Evolutionary conservation across 2,888 invertebrate species (phyloP).

Genomic region (Stenchaetothrips biformis): DNA sequence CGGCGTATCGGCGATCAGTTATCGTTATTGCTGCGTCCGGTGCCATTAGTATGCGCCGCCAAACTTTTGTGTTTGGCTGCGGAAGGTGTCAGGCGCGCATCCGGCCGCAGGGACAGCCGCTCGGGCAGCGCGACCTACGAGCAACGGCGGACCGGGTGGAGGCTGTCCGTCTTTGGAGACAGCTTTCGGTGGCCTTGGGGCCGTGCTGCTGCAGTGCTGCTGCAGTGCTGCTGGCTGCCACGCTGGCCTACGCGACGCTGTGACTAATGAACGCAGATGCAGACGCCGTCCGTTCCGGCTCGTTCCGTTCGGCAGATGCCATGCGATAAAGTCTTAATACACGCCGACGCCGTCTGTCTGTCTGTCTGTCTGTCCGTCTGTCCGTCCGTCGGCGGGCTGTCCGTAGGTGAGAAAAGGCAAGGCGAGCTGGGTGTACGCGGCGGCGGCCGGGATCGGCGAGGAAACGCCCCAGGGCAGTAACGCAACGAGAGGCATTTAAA

Average conservation of each 20-base stretch:
- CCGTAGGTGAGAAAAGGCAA: neutral
- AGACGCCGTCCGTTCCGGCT: neutral
- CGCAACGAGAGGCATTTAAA: neutral
- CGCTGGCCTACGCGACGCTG: neutral
- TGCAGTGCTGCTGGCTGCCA: neutral
- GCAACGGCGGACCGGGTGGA: too few relatives aligned
- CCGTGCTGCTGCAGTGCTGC: neutral
- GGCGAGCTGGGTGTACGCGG: neutral
- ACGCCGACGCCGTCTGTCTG: neutral
- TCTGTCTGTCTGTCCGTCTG: neutral
- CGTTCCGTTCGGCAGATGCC: constrained; percentile 22
- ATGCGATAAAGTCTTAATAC: constrained; percentile 11
- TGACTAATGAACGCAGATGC: constrained; percentile 7
- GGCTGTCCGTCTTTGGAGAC: too few relatives aligned
- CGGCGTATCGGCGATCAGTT: too few relatives aligned
- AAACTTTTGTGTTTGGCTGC: too few relatives aligned
- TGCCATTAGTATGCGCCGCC: too few relatives aligned
- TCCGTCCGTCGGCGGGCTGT: neutral
- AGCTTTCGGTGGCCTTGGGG: neutral
- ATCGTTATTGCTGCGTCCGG: too few relatives aligned
- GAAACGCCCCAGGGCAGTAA: neutral
- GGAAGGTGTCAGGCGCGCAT: too few relatives aligned
- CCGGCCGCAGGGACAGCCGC: too few relatives aligned
- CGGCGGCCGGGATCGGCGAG: neutral
- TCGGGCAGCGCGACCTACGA: too few relatives aligned